Conservation (phyloP, 2,113 vertebrate species). For the Solea senegalensis region DNA sequence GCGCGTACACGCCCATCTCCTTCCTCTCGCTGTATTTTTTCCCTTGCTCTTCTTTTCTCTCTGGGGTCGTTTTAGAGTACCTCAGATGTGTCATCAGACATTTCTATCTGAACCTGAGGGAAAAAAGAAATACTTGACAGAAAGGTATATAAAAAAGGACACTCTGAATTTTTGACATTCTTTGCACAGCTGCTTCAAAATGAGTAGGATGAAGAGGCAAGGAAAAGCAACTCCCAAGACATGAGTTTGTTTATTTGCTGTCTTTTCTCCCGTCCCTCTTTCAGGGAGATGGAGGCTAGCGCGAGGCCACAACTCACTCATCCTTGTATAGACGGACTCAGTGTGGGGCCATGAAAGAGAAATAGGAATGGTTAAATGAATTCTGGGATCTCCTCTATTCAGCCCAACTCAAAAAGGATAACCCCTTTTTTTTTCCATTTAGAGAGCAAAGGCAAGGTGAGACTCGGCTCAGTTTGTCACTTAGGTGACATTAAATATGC, state of each 20-base stretch:
- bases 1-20: constrained; percentile 39
- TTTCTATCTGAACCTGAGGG: constrained; percentile 77
- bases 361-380: constrained; percentile 72
- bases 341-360: constrained; percentile 66
- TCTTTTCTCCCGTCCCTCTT: constrained; percentile 71
- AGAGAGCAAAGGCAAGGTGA: constrained; percentile 67
- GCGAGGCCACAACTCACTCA: constrained; percentile 76
- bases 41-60: constrained; percentile 62
- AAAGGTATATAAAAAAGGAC: constrained; percentile 76
- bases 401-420: constrained; percentile 64
- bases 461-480: constrained; percentile 47
- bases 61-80: constrained; percentile 66
- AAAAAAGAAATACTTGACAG: constrained; percentile 79
- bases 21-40: constrained; percentile 21
- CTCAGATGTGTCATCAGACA: constrained; percentile 82
- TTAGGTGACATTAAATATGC: constrained; percentile 55
- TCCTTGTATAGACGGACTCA: constrained; percentile 68
- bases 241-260: constrained; percentile 74
- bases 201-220: constrained; percentile 68
- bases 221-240: constrained; percentile 71
- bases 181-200: constrained; percentile 75
- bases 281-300: constrained; percentile 70
- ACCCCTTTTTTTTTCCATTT: constrained; percentile 66
- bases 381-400: constrained; percentile 72
- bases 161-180: constrained; percentile 77